Base-by-base conservation (phyloP, 2,797 vertebrate species). In the Platyrinchus mystaceus region DNA sequence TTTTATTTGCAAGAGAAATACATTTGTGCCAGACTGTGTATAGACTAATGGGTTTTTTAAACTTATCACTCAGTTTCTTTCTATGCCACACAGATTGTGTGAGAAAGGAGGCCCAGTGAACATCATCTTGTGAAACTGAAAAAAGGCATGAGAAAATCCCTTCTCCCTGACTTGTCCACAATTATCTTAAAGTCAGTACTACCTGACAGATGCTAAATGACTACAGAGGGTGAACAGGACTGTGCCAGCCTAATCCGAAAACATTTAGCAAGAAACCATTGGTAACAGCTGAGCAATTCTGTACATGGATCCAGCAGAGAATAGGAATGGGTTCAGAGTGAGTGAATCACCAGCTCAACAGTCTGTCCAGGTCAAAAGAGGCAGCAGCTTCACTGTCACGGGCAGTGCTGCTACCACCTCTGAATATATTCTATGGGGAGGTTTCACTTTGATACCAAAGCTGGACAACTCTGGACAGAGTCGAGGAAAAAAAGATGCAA, bases 261-360 rank as follows among this genome's bases (percentile, higher is more conserved):
- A 55, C 27, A 52, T 26, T n/a, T 18, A 67, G 47, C 12, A 36
- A 52, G 68, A 55, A 90, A 73, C 9, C 18, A 22, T 3, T 13
- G 1, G 0, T 32, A 71, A 53, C 7, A n/a, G 43, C 30, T 28
- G 34, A 46, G n/a, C 14, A 36, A 24, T 44, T 36, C 37, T 0
- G 0, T 7, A 20, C 6, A 19, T 1, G 3, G 50, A 43, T 50
- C 28, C 28, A 2, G 4, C n/a, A 59, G 47, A 58, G 46, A 69
- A 69, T 12, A 66, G 14, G 10, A 84, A 62, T 12, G 23, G 27
- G 47, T 44, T 68, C 20, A 50, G 20, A 53, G n/a, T 0, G 2
- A 81, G 55, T 10, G 27, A 70, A 58, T 32, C 55, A 66, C 22
- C 4, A 4, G 50, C n/a, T 44, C 43, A 50, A 34, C 14, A 56